phyloP scores from a whole-genome alignment of 1,140 invertebrate genomes.

The Condylostylus longicornis region DNA sequence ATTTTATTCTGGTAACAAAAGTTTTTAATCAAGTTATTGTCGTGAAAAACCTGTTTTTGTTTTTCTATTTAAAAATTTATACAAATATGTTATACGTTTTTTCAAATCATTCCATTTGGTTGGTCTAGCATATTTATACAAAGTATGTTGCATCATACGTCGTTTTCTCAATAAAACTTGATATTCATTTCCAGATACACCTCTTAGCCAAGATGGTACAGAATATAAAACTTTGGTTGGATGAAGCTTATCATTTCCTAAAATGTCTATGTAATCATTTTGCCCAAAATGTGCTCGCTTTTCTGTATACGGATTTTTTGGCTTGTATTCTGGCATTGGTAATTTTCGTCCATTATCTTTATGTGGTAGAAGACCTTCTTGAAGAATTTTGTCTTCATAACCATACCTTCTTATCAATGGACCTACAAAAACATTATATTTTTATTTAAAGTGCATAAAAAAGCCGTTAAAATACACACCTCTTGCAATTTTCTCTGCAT shows the following conservation, averaged over 20 bases:
- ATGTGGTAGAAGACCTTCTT: slow-evolving; percentile 52
- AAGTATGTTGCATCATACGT: slow-evolving; percentile 43
- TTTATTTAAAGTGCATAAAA: no score
- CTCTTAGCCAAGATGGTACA: slow-evolving; percentile 72
- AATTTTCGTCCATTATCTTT: slow-evolving; percentile 33
- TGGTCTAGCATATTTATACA: slow-evolving; percentile 44
- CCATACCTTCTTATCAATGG: slow-evolving; percentile 49
- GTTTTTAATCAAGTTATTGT: no score
- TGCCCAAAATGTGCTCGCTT: slow-evolving; percentile 77
- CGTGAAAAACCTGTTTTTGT: slow-evolving; percentile 48
- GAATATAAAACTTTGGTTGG: slow-evolving; percentile 69
- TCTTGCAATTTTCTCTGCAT: no score
- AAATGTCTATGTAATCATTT: slow-evolving; percentile 93
- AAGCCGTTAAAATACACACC: no score
- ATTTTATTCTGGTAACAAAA: no score
- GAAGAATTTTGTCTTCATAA: slow-evolving; percentile 49
- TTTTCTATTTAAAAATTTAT: slow-evolving; percentile 61
- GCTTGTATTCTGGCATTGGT: slow-evolving; percentile 48
- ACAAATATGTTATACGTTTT: slow-evolving; percentile 57
- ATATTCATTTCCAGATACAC: slow-evolving; percentile 76
- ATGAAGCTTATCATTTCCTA: slow-evolving; percentile 66
- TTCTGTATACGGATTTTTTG: slow-evolving; percentile 55
- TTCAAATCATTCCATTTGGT: slow-evolving; percentile 60
- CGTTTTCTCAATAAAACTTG: slow-evolving; percentile 58
- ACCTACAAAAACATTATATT: no score